Evolutionary conservation across 1,140 invertebrate species (phyloP).

Genomic region (Vollenhovia emeryi): DNA sequence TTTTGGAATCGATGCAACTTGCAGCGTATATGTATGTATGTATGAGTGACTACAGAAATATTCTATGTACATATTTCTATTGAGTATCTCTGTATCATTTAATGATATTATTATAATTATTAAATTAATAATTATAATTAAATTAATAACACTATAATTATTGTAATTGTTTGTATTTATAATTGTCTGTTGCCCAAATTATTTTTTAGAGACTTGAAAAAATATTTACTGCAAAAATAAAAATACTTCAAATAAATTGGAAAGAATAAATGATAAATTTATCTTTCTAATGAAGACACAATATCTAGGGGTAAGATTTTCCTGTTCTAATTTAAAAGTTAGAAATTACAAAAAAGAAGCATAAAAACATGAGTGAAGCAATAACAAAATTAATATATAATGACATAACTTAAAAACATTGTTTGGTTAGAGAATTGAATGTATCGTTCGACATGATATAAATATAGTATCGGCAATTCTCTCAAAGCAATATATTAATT

Average conservation of each 20-base stretch:
- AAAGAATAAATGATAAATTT: neutral
- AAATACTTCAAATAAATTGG: no score
- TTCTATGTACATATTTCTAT: neutral
- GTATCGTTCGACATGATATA: slow-evolving; percentile 1
- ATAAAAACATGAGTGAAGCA: neutral
- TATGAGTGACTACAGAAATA: neutral
- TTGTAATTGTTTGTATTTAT: neutral
- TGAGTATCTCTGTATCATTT: neutral
- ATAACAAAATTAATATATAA: slow-evolving; percentile 2
- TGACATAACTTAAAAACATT: neutral
- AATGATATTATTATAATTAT: neutral
- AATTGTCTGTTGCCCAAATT: slow-evolving; percentile 28
- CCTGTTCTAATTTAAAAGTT: neutral
- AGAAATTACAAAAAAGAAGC: neutral
- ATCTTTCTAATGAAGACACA: neutral
- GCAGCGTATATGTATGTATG: neutral
- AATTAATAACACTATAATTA: no score
- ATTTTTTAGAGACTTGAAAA: neutral
- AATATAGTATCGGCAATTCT: slow-evolving; percentile 20
- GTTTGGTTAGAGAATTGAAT: neutral
- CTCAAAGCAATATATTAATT: slow-evolving; percentile 48
- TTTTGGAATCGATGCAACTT: slow-evolving; percentile 18
- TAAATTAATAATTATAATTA: no score
- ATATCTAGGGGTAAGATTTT: neutral
- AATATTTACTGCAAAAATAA: neutral